phyloP scores from a whole-genome alignment of 2,113 vertebrate genomes.

The Megalops atlanticus region DNA sequence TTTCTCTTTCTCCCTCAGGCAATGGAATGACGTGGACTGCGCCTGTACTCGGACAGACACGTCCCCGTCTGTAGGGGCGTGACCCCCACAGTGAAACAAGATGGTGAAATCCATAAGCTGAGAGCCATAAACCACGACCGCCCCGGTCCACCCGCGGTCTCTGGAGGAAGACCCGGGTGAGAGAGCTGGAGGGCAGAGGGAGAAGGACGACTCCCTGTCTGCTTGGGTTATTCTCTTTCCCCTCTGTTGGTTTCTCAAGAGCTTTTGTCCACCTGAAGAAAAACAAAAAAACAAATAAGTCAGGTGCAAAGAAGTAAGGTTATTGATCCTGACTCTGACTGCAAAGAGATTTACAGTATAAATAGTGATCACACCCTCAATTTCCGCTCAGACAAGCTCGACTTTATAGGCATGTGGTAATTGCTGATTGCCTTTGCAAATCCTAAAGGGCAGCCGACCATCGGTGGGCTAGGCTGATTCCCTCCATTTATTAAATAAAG shows the following conservation, averaged over 20 bases:
- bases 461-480: conserved; percentile 8
- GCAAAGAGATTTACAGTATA: not conserved
- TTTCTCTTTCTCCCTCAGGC: conserved; percentile 27
- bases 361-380: not conserved
- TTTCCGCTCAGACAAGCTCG: not conserved
- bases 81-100: conserved; percentile 48
- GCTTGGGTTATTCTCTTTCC: not conserved
- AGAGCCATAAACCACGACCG: not conserved
- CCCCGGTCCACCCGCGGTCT: not conserved
- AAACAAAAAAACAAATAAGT: not conserved
- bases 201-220: not conserved
- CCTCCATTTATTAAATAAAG: conserved; percentile 9
- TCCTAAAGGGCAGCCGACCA: not conserved
- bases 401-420: not conserved
- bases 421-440: not conserved
- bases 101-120: not conserved
- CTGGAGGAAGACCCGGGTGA: not conserved
- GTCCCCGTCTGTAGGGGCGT: conserved; percentile 47
- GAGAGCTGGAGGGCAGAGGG: not conserved
- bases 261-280: conserved; percentile 4
- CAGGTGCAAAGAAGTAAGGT: not conserved
- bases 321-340: not conserved
- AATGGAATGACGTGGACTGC: conserved; percentile 53
- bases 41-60: conserved; percentile 59
- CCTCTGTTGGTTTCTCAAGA: not conserved